These are phyloP conservation scores for Gallinago stenura DNA, from an alignment of 2,797 vertebrate genomes.

Conservation along the genomic window DNA sequence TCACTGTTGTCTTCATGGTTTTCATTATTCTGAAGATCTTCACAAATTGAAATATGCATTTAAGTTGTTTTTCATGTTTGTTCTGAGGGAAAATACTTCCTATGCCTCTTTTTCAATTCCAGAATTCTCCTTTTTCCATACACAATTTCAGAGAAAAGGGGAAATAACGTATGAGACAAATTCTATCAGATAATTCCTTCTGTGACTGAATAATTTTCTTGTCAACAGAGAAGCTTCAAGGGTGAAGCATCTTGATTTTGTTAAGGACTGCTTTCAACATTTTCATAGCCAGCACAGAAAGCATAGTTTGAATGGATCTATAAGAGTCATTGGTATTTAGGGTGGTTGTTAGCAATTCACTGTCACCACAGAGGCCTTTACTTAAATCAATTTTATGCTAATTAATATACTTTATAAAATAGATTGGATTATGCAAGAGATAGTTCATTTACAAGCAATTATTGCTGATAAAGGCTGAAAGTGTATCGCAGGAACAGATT, in stretches of 20 bases:
- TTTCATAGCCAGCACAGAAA: not conserved
- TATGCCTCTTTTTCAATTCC: not conserved
- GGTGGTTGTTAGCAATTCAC: not conserved
- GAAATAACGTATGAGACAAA: not conserved
- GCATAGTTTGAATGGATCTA: not conserved
- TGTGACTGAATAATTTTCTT: not conserved
- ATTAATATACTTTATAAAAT: not conserved
- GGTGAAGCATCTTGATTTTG: not conserved
- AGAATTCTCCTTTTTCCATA: not conserved
- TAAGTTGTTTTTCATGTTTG: not conserved
- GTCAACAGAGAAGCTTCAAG: not conserved
- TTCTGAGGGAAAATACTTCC: not conserved
- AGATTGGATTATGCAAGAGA: not conserved
- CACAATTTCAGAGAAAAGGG: not conserved
- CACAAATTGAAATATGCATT: not conserved
- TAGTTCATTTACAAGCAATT: not conserved
- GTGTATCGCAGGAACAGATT: not conserved
- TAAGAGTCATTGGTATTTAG: not conserved
- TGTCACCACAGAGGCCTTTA: not conserved
- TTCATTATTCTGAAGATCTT: not conserved
- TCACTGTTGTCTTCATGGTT: not conserved
- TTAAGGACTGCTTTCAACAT: not conserved
- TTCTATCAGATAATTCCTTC: not conserved
- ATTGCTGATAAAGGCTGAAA: not conserved
- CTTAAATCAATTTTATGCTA: not conserved